phyloP scores from a whole-genome alignment of 2,888 invertebrate species.

The Sinopyrophorus schimmeli region DNA sequence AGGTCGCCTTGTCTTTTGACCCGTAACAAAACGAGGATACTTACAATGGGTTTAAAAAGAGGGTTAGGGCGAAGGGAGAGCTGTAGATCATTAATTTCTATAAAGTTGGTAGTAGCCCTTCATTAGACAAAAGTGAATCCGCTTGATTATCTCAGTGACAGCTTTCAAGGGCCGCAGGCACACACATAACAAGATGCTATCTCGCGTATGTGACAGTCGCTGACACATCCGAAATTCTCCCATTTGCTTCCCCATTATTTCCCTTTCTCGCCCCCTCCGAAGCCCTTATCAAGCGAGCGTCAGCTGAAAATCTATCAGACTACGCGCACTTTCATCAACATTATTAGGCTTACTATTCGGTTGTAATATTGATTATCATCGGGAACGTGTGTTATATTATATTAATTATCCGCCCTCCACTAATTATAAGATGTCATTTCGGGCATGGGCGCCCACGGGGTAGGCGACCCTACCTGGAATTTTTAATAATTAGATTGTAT shows the following conservation, averaged over 20 bases:
- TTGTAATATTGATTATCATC: slow-evolving; percentile 23
- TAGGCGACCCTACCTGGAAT: too few relatives aligned
- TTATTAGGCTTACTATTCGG: slow-evolving; percentile 17
- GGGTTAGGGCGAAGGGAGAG: slow-evolving; percentile 19
- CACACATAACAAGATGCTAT: slow-evolving; percentile 40
- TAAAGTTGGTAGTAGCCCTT: slow-evolving; percentile 37
- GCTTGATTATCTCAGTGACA: slow-evolving; percentile 40
- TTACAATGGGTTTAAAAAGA: slow-evolving; percentile 27
- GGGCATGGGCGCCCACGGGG: too few relatives aligned
- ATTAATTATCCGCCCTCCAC: slow-evolving; percentile 24
- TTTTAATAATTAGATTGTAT: too few relatives aligned
- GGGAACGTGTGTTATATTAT: slow-evolving; percentile 24
- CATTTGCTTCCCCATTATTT: slow-evolving; percentile 37
- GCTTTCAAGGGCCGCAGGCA: slow-evolving; percentile 37
- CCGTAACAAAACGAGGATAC: slow-evolving; percentile 24
- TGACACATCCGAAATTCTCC: slow-evolving; percentile 42
- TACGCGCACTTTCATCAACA: slow-evolving; percentile 26
- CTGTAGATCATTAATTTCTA: slow-evolving; percentile 38
- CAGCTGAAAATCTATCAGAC: slow-evolving; percentile 32
- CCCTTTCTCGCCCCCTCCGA: slow-evolving; percentile 29
- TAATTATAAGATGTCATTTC: too few relatives aligned
- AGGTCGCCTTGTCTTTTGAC: neutral
- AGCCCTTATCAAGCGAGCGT: slow-evolving; percentile 27
- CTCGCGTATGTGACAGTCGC: slow-evolving; percentile 43
- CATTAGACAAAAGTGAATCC: slow-evolving; percentile 37